Base-by-base conservation (phyloP, 1,140 invertebrate genomes). In the Drosophila tsacasi region DNA sequence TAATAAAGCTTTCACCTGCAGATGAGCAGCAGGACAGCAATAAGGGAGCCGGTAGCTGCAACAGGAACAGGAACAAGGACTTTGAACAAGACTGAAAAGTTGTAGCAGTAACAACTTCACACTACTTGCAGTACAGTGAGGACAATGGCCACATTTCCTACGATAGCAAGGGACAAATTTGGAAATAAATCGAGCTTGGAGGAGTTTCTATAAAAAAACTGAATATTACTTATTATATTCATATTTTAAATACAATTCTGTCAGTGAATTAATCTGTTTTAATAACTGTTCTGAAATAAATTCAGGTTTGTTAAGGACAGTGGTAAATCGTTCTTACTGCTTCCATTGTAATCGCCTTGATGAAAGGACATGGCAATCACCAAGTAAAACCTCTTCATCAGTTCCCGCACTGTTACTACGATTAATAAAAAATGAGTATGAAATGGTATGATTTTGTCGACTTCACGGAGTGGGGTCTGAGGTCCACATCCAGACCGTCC, bases 1-100 rank as follows among this genome's bases (percentile, higher is more conserved):
- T 84, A 90, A 90, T 87, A 90, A 89, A 84, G 81, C 84, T 66
- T 79, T 90, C 84, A 89, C 52, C 77, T 64, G 66, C 84, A 90
- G 84, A 78, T 64, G 49, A 81, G 60, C 55, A 39, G 54, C 65
- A 77, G 64, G 60, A 83, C 79, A 86, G 65, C 76, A 32, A 21
- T 23, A 67, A 73, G 58, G 50, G 44, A 55, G 65, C 64, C 72
- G 72, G 73, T 37, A 50, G 19, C 44, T 76, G 55, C 39, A 66
- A 55, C 59, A 44, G 44, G 23, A 62, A 54, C 37, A 57, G 57
- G 42, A 39, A 59, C 42, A 77, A 54, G 63, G 30, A 39, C 15
- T 15, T 19, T 30, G 27, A 40, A 35, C 42, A 32, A 49, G 61
- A 60, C 30, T 32, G 44, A 46, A 61, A 42, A 68, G 44, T 39